Evolutionary conservation across 2,888 invertebrate species (phyloP), one percentile per base, ranked within the genome.

Genomic region (Mythimna vitellina): DNA sequence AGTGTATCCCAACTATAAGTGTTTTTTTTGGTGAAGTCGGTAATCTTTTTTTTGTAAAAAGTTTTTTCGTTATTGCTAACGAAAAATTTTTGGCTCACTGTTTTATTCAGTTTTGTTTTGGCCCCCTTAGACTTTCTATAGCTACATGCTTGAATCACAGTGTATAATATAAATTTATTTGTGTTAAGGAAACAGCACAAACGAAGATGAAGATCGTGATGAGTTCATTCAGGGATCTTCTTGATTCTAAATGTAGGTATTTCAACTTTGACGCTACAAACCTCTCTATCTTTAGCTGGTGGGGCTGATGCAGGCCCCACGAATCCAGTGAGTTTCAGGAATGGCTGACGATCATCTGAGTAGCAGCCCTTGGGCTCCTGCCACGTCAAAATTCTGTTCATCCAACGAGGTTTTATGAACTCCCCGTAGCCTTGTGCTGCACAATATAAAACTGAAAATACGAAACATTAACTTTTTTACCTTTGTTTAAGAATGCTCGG

Each of bases 331-430:
- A 96, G 91, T 70, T 90, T 93, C 51, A 95, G 75, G 80, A 96
- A 96, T 1, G 94, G 89, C 65, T 93, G 94, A 5, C 96, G 90
- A 53, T 96, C 95, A 80, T 96, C 96, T 0, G 95, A 89, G 69
- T 92, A 96, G 82, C 96, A 96, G 0, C 96, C 96, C 54, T 89
- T 93, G 0, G 96, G 94, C 71, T 96, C 94, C 85, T 96, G 96
- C 96, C 96, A 96, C 0, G 95, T 90, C 73, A 96, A 86, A 12
- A 96, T 91, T 82, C 94, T 95, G 81, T 96, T 96, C 94, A 96
- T 94, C 96, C 96, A 96, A 3, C 96, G 91, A 1, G 96, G 96
- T 69, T 96, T 96, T 81, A 96, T 95, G 62, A 96, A 96, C 78
- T 96, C 96, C 6, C 96, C 96, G 68, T 96, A 96, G 1, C 96